Evolutionary conservation across 2,888 invertebrate species (phyloP).

Genomic region (Melanostoma scalare): DNA sequence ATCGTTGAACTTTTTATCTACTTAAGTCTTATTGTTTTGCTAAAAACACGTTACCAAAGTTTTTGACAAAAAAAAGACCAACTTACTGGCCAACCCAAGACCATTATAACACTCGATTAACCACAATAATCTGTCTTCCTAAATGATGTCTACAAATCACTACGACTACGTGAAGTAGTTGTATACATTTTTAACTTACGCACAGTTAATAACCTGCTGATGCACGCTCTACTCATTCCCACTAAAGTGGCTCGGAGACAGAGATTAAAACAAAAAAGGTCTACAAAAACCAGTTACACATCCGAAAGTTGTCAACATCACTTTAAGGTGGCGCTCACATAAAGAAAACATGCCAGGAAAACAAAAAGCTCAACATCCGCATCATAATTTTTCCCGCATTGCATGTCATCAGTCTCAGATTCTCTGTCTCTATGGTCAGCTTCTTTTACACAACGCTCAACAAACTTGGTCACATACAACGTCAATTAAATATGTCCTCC

Average conservation of each 20-base stretch:
- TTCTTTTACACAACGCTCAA: conserved; percentile 15
- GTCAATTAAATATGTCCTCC: conserved; percentile 21
- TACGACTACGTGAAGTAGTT: not conserved
- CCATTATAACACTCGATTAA: not conserved
- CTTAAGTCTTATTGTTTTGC: too few relatives aligned
- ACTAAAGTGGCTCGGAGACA: too few relatives aligned
- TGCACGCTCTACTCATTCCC: too few relatives aligned
- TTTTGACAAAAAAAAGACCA: too few relatives aligned
- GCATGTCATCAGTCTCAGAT: conserved; percentile 10
- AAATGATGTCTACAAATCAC: conserved; percentile 28
- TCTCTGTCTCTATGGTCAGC: conserved; percentile 3
- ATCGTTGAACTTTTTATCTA: too few relatives aligned
- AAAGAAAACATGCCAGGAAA: conserved; percentile 18
- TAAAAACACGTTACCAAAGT: too few relatives aligned
- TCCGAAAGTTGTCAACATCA: conserved; percentile 62
- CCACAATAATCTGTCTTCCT: conserved; percentile 6
- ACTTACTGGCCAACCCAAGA: not conserved
- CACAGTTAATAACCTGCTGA: conserved; percentile 7
- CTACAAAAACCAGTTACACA: conserved; percentile 57
- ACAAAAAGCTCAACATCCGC: conserved; percentile 48
- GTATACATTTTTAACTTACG: conserved; percentile 10
- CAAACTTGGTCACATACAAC: conserved; percentile 35
- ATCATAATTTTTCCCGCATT: conserved; percentile 16
- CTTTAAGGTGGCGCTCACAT: conserved; percentile 57
- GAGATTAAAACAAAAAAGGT: conserved; percentile 10